Base-by-base conservation (phyloP, 2,113 vertebrate species). In the Quiscalus mexicanus region DNA sequence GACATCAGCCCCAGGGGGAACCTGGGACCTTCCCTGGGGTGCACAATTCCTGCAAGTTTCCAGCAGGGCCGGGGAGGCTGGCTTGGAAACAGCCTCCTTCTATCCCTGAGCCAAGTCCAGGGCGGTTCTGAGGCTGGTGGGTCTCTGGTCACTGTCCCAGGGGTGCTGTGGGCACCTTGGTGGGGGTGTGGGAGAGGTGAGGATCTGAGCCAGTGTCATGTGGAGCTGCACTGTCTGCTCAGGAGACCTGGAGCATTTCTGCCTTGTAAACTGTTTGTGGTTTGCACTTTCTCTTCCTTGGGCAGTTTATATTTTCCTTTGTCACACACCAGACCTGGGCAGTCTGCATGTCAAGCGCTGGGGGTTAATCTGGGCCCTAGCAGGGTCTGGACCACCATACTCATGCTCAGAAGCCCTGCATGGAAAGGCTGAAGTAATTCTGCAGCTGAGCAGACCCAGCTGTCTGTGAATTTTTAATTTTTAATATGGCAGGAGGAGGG, bases 41-140 rank as follows among this genome's bases (percentile, higher is more conserved):
- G 24, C 56, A 41, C 74, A 19, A 0, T 30, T 47, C 1, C 0
- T 25, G 33, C 69, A 22, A 1, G 0, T 83, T 71, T 56, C n/a
- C 56, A 3, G 45, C 22, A 41, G 73, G 73, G 52, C 71, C 77
- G 59, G 27, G 79, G 27, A 85, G 56, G 27, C 73, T 74, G 44
- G 9, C 56, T 39, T 12, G 28, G 59, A 39, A 77, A 41, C 58
- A 75, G 44, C n/a, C 31, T 70, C 17, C 28, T 12, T 41, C 25
- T 35, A 0, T 15, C 21, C 20, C 49, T 30, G 5, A 16, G 25
- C 18, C 67, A 52, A 52, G 30, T 15, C 21, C 77, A 28, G 7
- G 53, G 74, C 53, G 10, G 39, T 16, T 63, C 1, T 31, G 8
- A 30, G 28, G 23, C 14, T 33, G 69, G 0, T 3, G 27, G 41